Conservation (phyloP, 2,113 vertebrate species). For the Indicator indicator region DNA sequence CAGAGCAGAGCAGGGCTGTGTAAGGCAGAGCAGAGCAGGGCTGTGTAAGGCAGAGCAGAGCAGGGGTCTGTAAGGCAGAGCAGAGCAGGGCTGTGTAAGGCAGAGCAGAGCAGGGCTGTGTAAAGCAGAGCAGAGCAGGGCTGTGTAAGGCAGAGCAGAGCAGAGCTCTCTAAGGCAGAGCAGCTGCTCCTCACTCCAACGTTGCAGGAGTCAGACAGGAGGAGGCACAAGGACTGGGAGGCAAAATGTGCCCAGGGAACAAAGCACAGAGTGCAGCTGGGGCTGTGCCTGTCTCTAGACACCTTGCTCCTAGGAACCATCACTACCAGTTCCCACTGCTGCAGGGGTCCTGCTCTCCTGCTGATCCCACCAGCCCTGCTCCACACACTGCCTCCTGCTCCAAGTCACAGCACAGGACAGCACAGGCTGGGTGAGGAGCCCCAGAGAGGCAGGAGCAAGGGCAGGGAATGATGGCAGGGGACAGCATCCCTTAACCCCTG, state of each 20-base stretch:
- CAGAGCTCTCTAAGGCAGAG: neutral
- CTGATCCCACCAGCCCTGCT: neutral
- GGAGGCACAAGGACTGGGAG: neutral
- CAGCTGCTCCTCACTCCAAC: neutral
- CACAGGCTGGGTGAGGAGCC: neutral
- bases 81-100: too few species aligned
- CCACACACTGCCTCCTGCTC: accelerated
- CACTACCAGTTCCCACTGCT: neutral
- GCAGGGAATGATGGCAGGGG: neutral
- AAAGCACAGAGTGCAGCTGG: neutral
- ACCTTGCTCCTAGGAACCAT: neutral
- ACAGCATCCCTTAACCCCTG: accelerated
- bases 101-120: too few species aligned
- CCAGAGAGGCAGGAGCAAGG: accelerated
- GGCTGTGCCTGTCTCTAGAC: neutral
- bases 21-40: too few species aligned
- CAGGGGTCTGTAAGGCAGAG: too few species aligned
- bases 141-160: neutral
- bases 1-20: too few species aligned
- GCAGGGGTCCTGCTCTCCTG: neutral
- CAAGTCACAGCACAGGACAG: neutral
- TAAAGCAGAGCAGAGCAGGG: too few species aligned
- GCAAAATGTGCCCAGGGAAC: neutral
- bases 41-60: too few species aligned
- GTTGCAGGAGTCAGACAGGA: neutral